Conservation (phyloP, 2,113 vertebrate genomes). For the Poecile atricapillus region DNA sequence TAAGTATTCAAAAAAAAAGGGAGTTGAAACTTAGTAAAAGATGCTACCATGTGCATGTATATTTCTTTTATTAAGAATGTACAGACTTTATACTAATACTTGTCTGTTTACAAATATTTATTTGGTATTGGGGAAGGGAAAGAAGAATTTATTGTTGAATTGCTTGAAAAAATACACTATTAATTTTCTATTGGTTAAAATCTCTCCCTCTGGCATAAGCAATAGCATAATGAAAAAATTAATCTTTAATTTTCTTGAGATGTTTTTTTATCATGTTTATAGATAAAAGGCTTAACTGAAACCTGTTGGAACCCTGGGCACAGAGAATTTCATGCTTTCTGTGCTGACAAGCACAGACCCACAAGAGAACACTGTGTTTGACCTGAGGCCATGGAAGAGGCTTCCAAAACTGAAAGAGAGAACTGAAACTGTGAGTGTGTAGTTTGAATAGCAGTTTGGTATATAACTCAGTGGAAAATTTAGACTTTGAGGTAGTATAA, state of each 20-base stretch:
- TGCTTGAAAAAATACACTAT: background rate
- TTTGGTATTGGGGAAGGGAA: background rate
- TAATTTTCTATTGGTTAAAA: slow-evolving; percentile 25
- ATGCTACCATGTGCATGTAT: background rate
- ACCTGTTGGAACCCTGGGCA: background rate
- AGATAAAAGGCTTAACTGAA: background rate
- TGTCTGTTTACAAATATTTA: background rate
- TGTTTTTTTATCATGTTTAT: slow-evolving; percentile 1
- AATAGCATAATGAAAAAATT: background rate
- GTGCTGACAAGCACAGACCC: too few species aligned
- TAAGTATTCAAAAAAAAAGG: background rate
- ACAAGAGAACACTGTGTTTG: too few species aligned
- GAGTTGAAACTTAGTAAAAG: background rate
- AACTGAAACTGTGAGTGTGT: too few species aligned
- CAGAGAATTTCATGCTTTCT: too few species aligned
- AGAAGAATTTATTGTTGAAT: background rate
- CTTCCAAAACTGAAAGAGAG: too few species aligned
- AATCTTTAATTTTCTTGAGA: background rate
- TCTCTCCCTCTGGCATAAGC: background rate
- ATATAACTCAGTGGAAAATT: too few species aligned
- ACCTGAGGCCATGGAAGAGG: too few species aligned
- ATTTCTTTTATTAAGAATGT: background rate
- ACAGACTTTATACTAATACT: background rate
- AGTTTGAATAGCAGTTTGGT: too few species aligned
- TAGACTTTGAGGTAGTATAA: too few species aligned